Evolutionary conservation across 2,888 invertebrate species (phyloP).

Genomic region (Sphecodes monilicornis): DNA sequence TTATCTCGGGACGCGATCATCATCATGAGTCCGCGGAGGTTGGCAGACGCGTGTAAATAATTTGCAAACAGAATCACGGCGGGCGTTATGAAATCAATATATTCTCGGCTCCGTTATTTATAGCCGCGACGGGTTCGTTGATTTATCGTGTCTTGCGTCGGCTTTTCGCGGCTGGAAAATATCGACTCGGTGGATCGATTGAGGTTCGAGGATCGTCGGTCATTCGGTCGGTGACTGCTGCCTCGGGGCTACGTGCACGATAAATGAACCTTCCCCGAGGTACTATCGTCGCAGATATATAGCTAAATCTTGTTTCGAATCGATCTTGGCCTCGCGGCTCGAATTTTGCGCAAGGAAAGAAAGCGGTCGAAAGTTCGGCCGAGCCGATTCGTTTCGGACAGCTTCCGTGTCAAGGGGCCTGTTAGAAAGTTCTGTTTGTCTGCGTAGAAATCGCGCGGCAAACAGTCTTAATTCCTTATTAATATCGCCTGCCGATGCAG

Average conservation of each 20-base stretch:
- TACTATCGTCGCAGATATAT: slow-evolving; percentile 1
- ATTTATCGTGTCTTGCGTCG: slow-evolving; percentile 39
- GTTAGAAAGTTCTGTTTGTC: slow-evolving; percentile 28
- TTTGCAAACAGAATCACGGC: slow-evolving; percentile 33
- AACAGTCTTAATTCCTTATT: neutral
- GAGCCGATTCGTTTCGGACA: slow-evolving; percentile 9
- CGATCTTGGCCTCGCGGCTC: neutral
- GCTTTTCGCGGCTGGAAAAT: slow-evolving; percentile 41
- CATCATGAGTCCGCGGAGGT: slow-evolving; percentile 7
- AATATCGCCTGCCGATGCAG: neutral
- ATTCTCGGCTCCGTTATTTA: slow-evolving; percentile 49
- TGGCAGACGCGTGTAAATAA: slow-evolving; percentile 40
- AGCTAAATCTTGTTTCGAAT: neutral
- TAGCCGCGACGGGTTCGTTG: slow-evolving; percentile 32
- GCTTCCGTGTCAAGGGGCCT: slow-evolving; percentile 1
- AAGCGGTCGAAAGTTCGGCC: slow-evolving; percentile 36
- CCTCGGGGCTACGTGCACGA: slow-evolving; percentile 9
- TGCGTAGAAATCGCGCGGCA: slow-evolving; percentile 2
- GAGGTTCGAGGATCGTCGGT: slow-evolving; percentile 6
- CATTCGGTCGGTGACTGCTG: slow-evolving; percentile 11
- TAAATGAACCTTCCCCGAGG: slow-evolving; percentile 14
- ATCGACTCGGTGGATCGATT: neutral
- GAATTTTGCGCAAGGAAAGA: slow-evolving; percentile 39
- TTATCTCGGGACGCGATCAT: slow-evolving; percentile 14
- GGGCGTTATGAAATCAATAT: slow-evolving; percentile 51